A percentile compares a stretch with the other conserved stretches of the same genome.
phyloP scores from a whole-genome alignment of 2,888 invertebrate species.

The Stenurella melanura region DNA sequence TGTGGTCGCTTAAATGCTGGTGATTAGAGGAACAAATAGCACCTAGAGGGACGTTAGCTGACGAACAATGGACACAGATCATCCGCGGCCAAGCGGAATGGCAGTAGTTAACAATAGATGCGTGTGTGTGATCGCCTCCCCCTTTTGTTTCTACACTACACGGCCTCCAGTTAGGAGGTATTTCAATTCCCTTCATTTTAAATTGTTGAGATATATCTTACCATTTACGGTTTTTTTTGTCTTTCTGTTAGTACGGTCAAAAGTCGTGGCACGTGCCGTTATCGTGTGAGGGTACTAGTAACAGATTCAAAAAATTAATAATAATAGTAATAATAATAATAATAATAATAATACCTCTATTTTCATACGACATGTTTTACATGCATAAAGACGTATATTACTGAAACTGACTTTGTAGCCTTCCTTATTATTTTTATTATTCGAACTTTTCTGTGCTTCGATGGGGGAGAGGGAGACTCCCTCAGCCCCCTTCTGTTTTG shows the following conservation, averaged over 20 bases:
- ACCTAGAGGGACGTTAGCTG: conserved; percentile 24
- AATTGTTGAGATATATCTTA: conserved; percentile 2
- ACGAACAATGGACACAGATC: conserved; percentile 41
- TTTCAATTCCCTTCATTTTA: neutral
- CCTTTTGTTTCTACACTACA: conserved; percentile 29
- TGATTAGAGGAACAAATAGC: conserved; percentile 43
- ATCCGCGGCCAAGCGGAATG: conserved; percentile 28
- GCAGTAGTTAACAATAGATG: conserved; percentile 31
- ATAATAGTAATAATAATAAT: too few species aligned
- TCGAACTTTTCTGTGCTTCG: too few species aligned
- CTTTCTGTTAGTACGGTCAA: neutral
- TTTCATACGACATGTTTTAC: too few species aligned
- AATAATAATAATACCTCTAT: too few species aligned
- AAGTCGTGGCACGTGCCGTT: too few species aligned
- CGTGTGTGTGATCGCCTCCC: conserved; percentile 11
- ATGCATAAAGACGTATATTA: too few species aligned
- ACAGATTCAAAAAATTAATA: too few species aligned
- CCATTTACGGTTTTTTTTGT: neutral
- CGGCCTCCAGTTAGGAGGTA: neutral
- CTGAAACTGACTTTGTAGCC: too few species aligned
- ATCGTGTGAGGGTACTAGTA: too few species aligned
- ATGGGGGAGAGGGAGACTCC: too few species aligned
- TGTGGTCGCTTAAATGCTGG: conserved; percentile 40
- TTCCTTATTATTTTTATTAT: too few species aligned
- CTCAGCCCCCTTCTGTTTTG: too few species aligned